phyloP scores from a whole-genome alignment of 2,888 invertebrate genomes.

The Aspidapion aeneum region DNA sequence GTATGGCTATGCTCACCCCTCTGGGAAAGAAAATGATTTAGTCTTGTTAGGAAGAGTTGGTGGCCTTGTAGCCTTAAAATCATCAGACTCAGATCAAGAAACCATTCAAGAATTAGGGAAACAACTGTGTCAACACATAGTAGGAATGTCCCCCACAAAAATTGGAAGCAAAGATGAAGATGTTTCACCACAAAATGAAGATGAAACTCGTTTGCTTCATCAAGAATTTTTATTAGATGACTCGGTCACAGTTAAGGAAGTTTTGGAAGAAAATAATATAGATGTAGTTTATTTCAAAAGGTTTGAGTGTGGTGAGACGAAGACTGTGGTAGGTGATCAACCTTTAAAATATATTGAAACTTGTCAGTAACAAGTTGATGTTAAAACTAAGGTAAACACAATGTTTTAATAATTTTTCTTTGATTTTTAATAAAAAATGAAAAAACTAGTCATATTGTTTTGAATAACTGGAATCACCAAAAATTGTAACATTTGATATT shows the following conservation, averaged over 20 bases:
- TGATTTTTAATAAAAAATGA: too few species aligned
- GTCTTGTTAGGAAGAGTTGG: constrained; percentile 80
- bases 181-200: constrained; percentile 63
- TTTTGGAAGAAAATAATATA: constrained; percentile 62
- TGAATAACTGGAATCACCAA: too few species aligned
- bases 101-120: constrained; percentile 55
- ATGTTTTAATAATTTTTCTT: too few species aligned
- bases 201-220: constrained; percentile 76
- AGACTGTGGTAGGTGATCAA: constrained; percentile 36
- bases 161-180: constrained; percentile 62
- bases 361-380: constrained; percentile 56
- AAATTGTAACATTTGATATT: too few species aligned
- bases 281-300: constrained; percentile 78
- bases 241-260: constrained; percentile 65
- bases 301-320: constrained; percentile 80
- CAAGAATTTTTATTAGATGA: constrained; percentile 88
- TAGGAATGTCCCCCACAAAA: constrained; percentile 80
- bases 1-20: constrained; percentile 78
- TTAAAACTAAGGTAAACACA: too few species aligned
- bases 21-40: constrained; percentile 49
- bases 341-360: constrained; percentile 60
- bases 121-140: constrained; percentile 88
- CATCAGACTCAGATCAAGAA: constrained; percentile 37
- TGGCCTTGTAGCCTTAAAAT: constrained; percentile 70
- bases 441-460: too few species aligned